A percentile compares a stretch with the other conserved stretches of the same genome.
Conservation (phyloP, 2,888 invertebrate species). For the Trachelus stipa region DNA sequence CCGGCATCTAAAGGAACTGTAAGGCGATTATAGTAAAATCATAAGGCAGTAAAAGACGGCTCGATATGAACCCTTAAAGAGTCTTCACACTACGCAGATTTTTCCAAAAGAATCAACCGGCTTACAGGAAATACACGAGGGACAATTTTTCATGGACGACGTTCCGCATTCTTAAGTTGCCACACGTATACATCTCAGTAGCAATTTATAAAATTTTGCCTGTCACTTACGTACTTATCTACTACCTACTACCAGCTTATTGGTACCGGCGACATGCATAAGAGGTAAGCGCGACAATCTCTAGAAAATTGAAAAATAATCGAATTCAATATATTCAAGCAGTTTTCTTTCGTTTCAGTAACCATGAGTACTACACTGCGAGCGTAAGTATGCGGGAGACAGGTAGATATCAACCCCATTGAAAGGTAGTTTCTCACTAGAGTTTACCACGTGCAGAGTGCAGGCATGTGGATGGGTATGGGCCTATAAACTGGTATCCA, state of each 20-base stretch:
- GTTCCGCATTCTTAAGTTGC: neutral
- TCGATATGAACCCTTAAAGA: neutral
- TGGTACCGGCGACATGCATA: neutral
- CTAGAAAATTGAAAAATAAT: neutral
- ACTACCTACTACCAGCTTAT: neutral
- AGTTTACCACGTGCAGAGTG: conserved; percentile 1
- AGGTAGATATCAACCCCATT: neutral
- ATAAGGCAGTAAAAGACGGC: neutral
- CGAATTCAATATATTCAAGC: neutral
- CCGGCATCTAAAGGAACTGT: neutral
- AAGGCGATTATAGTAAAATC: neutral
- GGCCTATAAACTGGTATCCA: conserved; percentile 4
- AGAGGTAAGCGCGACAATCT: neutral
- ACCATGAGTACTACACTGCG: neutral
- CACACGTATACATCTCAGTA: neutral
- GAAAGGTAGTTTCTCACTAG: neutral
- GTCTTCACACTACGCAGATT: neutral
- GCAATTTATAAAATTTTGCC: neutral
- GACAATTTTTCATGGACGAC: neutral
- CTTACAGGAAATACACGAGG: neutral
- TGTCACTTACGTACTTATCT: neutral
- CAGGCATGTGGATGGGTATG: neutral
- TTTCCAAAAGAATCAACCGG: neutral
- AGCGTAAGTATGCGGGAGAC: neutral
- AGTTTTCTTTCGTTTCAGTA: neutral